These are phyloP conservation scores for Tragulus kanchil DNA, from an alignment of 2,113 vertebrate species.

Conservation along the genomic window DNA sequence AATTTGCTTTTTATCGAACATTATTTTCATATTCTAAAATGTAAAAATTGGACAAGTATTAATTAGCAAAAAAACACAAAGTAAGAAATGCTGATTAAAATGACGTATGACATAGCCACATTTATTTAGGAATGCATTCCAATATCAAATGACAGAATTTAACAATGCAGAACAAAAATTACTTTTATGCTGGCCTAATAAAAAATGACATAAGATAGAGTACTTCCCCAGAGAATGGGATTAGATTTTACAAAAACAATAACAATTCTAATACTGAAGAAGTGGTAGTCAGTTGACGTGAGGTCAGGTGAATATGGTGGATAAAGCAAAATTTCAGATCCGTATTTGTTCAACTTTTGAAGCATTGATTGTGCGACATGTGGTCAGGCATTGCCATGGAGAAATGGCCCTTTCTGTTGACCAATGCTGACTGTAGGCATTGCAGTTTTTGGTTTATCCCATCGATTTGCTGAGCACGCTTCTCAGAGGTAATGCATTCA, in stretches of 20 bases:
- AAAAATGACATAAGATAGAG: neutral
- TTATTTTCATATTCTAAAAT: neutral
- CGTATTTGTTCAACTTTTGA: neutral
- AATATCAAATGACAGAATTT: neutral
- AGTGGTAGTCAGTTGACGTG: fast-evolving
- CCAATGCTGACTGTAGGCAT: neutral
- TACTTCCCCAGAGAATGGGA: neutral
- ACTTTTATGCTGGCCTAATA: neutral
- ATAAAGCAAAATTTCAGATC: neutral
- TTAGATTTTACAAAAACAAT: neutral
- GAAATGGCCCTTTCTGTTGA: neutral
- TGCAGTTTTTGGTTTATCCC: neutral
- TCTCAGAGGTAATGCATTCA: neutral
- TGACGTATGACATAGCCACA: neutral
- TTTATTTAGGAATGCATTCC: neutral
- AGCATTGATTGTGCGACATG: neutral
- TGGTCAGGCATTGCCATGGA: neutral
- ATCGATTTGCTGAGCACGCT: neutral
- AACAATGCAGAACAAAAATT: neutral
- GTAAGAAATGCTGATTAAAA: neutral
- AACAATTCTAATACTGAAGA: neutral
- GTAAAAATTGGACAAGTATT: neutral
- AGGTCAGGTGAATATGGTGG: neutral
- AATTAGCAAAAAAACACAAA: neutral
- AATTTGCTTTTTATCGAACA: neutral